A percentile compares a stretch with the other conserved stretches of the same genome.
Evolutionary conservation across 2,797 vertebrate genomes (phyloP).

Genomic region (Hemitrygon akajei): DNA sequence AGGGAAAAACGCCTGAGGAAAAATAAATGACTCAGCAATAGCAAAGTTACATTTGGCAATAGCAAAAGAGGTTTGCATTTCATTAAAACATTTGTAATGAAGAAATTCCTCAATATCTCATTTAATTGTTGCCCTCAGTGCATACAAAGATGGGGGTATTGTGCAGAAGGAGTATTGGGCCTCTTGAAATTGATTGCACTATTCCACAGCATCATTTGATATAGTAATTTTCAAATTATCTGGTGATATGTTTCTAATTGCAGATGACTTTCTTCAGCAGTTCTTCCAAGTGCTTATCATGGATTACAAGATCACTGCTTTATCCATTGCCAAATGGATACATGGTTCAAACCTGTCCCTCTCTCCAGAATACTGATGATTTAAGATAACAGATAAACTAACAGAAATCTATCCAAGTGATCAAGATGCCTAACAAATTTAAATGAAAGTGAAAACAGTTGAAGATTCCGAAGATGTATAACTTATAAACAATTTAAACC

Average conservation of each 20-base stretch:
- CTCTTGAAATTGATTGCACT: conserved; percentile 2
- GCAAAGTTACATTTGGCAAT: conserved; percentile 68
- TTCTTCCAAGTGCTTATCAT: not conserved
- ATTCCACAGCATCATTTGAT: not conserved
- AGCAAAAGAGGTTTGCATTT: conserved; percentile 65
- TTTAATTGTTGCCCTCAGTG: conserved; percentile 56
- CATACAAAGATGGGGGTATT: conserved; percentile 51
- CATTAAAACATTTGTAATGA: conserved; percentile 46
- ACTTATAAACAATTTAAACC: not conserved
- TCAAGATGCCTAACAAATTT: not conserved
- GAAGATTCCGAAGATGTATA: not conserved
- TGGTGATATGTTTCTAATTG: not conserved
- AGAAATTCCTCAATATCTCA: conserved; percentile 50
- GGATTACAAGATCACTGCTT: not conserved
- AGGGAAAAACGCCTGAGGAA: conserved; percentile 64
- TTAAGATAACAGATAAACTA: not conserved
- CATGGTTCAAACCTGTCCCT: not conserved
- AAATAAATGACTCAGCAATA: conserved; percentile 64
- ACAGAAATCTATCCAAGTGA: not conserved
- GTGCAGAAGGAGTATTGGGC: conserved; percentile 40
- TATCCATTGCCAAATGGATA: not conserved
- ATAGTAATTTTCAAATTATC: conserved; percentile 24
- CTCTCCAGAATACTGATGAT: not conserved
- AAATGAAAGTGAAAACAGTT: not conserved
- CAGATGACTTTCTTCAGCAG: not conserved